A percentile compares a stretch with the other conserved stretches of the same genome.
Evolutionary conservation across 2,888 invertebrate genomes (phyloP).

Genomic region (Acleris laterana): DNA sequence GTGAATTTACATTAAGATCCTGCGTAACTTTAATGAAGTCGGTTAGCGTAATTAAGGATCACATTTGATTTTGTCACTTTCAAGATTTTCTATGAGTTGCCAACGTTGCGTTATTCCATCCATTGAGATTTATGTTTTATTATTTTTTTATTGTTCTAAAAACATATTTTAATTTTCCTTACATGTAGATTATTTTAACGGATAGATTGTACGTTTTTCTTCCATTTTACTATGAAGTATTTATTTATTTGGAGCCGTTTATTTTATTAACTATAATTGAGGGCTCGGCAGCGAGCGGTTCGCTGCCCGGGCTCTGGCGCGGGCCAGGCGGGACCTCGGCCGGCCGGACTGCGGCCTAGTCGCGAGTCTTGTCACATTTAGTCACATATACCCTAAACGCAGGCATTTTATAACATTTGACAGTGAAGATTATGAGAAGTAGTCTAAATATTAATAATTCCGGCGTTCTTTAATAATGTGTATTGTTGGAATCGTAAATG

Average conservation of each 20-base stretch:
- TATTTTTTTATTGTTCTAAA: constrained; percentile 3
- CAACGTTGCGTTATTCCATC: constrained; percentile 18
- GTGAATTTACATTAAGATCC: constrained; percentile 51
- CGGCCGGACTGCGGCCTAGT: too few relatives aligned
- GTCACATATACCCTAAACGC: constrained; percentile 40
- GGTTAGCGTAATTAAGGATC: constrained; percentile 59
- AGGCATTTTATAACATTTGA: constrained; percentile 63
- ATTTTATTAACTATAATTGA: too few relatives aligned
- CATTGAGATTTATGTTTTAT: constrained; percentile 12
- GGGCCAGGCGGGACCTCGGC: too few relatives aligned
- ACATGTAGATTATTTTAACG: not conserved
- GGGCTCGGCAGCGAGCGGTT: too few relatives aligned
- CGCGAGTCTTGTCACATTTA: too few relatives aligned
- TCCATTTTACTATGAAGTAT: constrained; percentile 6
- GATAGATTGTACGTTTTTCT: constrained; percentile 3
- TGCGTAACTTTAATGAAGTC: constrained; percentile 49
- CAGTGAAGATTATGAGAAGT: constrained; percentile 71
- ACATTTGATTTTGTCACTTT: constrained; percentile 55
- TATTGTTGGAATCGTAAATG: constrained; percentile 76
- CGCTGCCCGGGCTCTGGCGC: too few relatives aligned
- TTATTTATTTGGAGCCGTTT: not conserved
- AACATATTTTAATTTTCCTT: not conserved
- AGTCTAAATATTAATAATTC: constrained; percentile 80
- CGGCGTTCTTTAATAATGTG: constrained; percentile 70
- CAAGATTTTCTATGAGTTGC: constrained; percentile 6